Conservation (phyloP, 2,888 invertebrate species). For the Leptothorax acervorum region DNA sequence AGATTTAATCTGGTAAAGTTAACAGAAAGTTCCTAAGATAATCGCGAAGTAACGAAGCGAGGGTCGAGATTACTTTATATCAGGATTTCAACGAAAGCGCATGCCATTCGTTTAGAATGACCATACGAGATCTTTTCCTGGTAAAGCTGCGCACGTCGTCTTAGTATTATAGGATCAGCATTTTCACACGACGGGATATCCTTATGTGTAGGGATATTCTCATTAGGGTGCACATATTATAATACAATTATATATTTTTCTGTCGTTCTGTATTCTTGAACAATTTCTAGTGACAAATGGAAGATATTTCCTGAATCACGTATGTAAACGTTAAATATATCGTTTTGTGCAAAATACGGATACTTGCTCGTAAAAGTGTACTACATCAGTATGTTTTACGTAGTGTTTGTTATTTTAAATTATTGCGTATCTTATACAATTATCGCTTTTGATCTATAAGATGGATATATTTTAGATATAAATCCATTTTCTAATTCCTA, state of each 20-base stretch:
- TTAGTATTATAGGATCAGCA: not conserved
- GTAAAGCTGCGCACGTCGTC: conserved; percentile 33
- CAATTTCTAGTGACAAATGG: not conserved
- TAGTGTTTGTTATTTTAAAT: not conserved
- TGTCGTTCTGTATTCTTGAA: conserved; percentile 20
- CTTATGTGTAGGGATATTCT: conserved; percentile 4
- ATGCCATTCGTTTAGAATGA: conserved; percentile 27
- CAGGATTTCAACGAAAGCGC: conserved; percentile 7
- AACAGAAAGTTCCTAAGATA: not conserved
- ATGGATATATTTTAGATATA: not conserved
- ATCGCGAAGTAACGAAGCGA: not conserved
- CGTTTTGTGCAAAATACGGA: not conserved
- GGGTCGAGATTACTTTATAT: conserved; percentile 7
- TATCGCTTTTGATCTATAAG: not conserved
- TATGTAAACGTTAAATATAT: conserved; percentile 19
- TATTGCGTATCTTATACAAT: not conserved
- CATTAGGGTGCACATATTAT: conserved; percentile 29
- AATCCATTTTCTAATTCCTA: not conserved
- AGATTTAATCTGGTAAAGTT: not conserved
- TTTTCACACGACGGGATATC: conserved; percentile 21
- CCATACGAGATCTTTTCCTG: not conserved
- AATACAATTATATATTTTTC: conserved; percentile 46
- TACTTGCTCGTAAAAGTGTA: not conserved
- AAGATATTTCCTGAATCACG: not conserved
- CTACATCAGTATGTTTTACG: not conserved